Evolutionary conservation across 2,888 invertebrate genomes (phyloP), one percentile per base, ranked within the genome.

Genomic region (Acheta domesticus): DNA sequence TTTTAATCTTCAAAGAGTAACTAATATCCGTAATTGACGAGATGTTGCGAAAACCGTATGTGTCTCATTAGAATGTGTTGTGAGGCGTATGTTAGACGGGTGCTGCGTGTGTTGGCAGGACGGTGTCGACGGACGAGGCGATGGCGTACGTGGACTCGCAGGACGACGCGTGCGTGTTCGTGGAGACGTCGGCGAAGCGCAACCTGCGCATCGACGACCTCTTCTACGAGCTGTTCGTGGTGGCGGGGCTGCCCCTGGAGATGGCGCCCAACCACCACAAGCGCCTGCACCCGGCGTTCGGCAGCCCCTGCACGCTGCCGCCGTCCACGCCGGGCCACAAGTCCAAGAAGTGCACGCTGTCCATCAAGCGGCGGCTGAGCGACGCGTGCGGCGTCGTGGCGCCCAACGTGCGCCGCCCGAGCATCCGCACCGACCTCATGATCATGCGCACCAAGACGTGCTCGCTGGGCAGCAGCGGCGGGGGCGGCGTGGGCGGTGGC

Each of bases 241-340:
- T 94, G 77, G 94, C 95, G 49, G 94, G 94, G 85, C 87, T 96
- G 80, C 96, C 96, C 0, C 87, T 94, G 84, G 96, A 96, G 88
- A 96, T 96, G 96, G 94, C 95, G 23, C 94, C 94, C 0, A 94
- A 95, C 84, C 93, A 95, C 85, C 96, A 96, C 86, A 92, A 94
- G 84, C 90, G 93, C 81, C 93, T 96, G 75, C 92, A 91, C 84
- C 88, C 88, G 3, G 85, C 91, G 12, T 94, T 94, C 82, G 91
- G 94, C 11, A 93, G 93, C 80, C 94, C 94, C 0, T 93, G 93
- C 82, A 93, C 93, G 12, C 85, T 94, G 82, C 93, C 93, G 2
- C 92, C 92, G 0, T 92, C 92, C 0, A 90, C 91, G 49, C 91
- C 91, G 82, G 89, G 90, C 75, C 92, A 90, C 85, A 89, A 91